Evolutionary conservation across 1,140 invertebrate species (phyloP), one percentile per base, ranked within the genome.

Genomic region (Periplaneta americana): DNA sequence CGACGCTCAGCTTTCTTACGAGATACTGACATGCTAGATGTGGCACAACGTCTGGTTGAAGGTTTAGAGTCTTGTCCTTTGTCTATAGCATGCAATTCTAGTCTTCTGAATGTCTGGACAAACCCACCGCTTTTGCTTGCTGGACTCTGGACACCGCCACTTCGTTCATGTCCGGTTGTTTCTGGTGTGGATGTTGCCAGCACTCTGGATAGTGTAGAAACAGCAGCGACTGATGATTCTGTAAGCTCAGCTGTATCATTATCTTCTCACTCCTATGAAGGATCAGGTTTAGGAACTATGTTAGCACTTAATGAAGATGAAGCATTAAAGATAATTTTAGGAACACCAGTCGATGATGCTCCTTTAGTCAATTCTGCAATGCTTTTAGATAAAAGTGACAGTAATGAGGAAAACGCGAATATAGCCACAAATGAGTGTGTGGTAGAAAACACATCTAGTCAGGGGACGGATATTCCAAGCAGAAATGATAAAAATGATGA

Each of bases 51-150:
- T 84, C 88, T 96, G 10, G 89, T 98, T 57, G 93, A 95, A 85
- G 95, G 93, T 48, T 86, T 98, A n/a, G 94, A 96, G 85, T 89
- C 91, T 34, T 92, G 94, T 86, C 88, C 91, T 34, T 98, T 98
- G 86, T 91, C 95, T 81, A 87, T 98, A 80, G 95, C 95, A 4
- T 95, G 92, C 82, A 98, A 98, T 90, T 96, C 96, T 0, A 96
- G 95, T 85, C 86, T 97, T 11, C 88, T 99, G 0, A 99, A 99
- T 88, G 92, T 92, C 57, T 99, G 97, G 97, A 94, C 94, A 0
- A 93, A 92, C 83, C 92, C 93, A n/a, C 94, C 97, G 3, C 87
- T 99, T 9, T 89, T 95, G 84, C 88, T 98, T 81, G 94, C 96
- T 31, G 96, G 96, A 22, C 89, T 98, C 36, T 97, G 95, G 94